Evolutionary conservation across 1,140 invertebrate species (phyloP).

Genomic region (Uloborus diversus): DNA sequence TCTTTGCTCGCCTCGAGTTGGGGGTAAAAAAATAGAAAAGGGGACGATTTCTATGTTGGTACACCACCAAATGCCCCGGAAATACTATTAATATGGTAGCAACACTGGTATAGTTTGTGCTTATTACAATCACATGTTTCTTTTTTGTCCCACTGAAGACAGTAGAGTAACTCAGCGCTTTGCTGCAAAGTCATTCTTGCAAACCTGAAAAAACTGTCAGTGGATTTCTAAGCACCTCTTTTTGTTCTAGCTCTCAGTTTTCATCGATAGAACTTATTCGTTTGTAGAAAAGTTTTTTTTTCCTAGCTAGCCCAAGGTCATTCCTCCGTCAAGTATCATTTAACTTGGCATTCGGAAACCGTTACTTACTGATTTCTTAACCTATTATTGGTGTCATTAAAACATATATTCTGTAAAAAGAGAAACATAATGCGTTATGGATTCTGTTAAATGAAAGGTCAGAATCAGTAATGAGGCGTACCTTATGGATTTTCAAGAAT

Average conservation of each 20-base stretch:
- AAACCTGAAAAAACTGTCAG: constrained; percentile 31
- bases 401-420: constrained; percentile 42
- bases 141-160: constrained; percentile 29
- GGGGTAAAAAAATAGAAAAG: no score
- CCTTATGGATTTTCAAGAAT: constrained; percentile 41
- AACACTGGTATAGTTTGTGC: constrained; percentile 9
- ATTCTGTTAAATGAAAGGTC: constrained; percentile 45
- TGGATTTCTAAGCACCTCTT: constrained; percentile 29
- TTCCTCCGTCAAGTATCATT: constrained; percentile 53
- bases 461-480: constrained; percentile 49
- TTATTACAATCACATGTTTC: constrained; percentile 42
- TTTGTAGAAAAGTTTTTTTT: no score
- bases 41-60: neutral
- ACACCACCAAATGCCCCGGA: constrained; percentile 35
- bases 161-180: constrained; percentile 39
- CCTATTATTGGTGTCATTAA: constrained; percentile 51
- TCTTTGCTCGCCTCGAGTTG: no score
- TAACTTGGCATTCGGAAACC: constrained; percentile 34
- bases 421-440: no score
- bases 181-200: constrained; percentile 19
- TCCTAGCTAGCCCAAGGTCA: constrained; percentile 36
- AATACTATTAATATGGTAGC: constrained; percentile 18
- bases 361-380: constrained; percentile 36
- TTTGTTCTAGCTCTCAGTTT: no score
- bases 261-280: no score